phyloP scores from a whole-genome alignment of 2,797 vertebrate genomes.

The Protosalanx chinensis region DNA sequence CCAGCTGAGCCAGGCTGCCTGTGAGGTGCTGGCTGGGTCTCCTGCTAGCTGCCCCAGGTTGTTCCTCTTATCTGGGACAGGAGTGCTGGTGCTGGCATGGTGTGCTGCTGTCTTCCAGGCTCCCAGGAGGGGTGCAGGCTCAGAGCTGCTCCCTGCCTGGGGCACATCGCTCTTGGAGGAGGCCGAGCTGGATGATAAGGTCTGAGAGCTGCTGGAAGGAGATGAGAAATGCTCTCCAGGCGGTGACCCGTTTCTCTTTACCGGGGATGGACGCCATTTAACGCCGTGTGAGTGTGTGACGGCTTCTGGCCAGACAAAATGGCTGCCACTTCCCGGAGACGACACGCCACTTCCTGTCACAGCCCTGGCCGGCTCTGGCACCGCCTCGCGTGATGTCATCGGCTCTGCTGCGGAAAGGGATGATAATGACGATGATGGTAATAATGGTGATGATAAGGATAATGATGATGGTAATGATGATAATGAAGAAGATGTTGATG shows the following conservation, averaged over 20 bases:
- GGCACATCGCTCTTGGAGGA: conserved; percentile 39
- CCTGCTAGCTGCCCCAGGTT: conserved; percentile 38
- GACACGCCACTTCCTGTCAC: not conserved
- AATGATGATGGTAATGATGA: not conserved
- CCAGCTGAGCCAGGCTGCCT: conserved; percentile 42
- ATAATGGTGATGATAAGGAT: not conserved
- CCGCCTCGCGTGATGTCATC: too few relatives aligned
- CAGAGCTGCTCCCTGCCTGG: conserved; percentile 37
- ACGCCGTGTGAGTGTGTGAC: conserved; percentile 22
- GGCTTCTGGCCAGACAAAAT: conserved; percentile 10
- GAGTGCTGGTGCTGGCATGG: conserved; percentile 42
- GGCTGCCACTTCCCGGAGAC: conserved; percentile 12
- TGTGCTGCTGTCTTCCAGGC: conserved; percentile 59
- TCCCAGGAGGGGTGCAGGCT: conserved; percentile 51
- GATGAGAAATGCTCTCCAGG: conserved; percentile 34
- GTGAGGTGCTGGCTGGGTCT: conserved; percentile 44
- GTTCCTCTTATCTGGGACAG: conserved; percentile 55
- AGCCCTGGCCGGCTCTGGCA: too few relatives aligned
- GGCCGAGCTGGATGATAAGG: conserved; percentile 37
- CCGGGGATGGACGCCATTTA: conserved; percentile 38
- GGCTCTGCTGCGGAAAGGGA: too few relatives aligned
- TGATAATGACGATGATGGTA: not conserved
- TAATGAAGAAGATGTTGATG: not conserved
- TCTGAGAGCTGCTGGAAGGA: conserved; percentile 12
- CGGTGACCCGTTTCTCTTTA: conserved; percentile 12